Base-by-base conservation (phyloP, 2,113 vertebrate species). In the Chaetodon auriga region DNA sequence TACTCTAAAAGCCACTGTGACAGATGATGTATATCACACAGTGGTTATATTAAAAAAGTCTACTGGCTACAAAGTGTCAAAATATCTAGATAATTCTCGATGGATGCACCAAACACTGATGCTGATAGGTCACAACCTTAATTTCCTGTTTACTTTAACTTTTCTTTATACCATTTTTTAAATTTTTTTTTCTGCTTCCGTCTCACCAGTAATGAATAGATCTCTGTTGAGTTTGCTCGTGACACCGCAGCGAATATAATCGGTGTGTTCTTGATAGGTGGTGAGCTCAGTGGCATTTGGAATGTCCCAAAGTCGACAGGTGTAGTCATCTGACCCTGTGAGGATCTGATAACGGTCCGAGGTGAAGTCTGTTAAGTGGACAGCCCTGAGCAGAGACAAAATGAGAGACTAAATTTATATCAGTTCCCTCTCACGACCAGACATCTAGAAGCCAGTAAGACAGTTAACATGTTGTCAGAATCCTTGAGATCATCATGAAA, bases 281-380 rank as follows among this genome's bases (percentile, higher is more conserved):
- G 86, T 64, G 1, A 98, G 95, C 91, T 97, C 95, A 43, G 92
- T 83, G 21, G 95, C 90, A 49, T 95, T 98, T 0, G 97, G 95
- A 81, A 99, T 96, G 87, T 99, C 98, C 98, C 98, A 99, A 51
- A 99, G 79, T 46, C 93, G 95, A 58, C 97, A 96, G 0, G 96
- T 95, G 91, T 97, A 97, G 92, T 99, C 98, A 89, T 99, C 98
- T 5, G 97, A 96, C 46, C 96, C 97, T 1, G 98, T 99, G 77
- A 98, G 75, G 78, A 99, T 93, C 65, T 96, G 94, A 70, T 97
- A 98, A 45, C 96, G 96, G 82, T 98, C 97, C 1, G 97, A 96
- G 58, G 96, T 96, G 89, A 99, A 99, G 68, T 96, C 96, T 43
- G 96, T 96, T 2, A 96, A 89, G 4, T 97, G 98, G 63, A 98